These are phyloP conservation scores for Acromyrmex charruanus DNA, from an alignment of 1,140 invertebrate species.

Conservation along the genomic window DNA sequence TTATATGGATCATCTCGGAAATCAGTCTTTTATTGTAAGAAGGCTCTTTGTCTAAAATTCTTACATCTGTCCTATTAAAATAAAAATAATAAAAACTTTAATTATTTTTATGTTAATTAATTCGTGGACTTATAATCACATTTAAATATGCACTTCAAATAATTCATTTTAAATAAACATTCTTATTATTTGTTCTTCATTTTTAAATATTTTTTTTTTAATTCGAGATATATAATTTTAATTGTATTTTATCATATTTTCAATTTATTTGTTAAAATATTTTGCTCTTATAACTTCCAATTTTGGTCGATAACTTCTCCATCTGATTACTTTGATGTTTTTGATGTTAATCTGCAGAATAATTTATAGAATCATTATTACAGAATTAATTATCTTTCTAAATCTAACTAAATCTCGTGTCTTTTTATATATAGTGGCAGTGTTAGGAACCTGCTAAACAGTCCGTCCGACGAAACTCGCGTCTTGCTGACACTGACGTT, in stretches of 20 bases:
- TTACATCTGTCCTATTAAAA: too few relatives aligned
- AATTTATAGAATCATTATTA: not conserved
- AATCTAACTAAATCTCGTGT: not conserved
- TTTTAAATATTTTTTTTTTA: not conserved
- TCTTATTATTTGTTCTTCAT: not conserved
- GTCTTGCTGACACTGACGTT: slow-evolving; percentile 46
- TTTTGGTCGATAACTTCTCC: not conserved
- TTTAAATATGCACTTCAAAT: not conserved
- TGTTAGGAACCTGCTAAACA: slow-evolving; percentile 18
- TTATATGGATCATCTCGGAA: too few relatives aligned
- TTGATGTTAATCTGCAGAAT: not conserved
- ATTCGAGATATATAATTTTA: not conserved
- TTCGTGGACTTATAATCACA: not conserved
- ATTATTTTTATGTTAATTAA: not conserved
- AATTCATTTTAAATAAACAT: not conserved
- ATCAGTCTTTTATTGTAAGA: too few relatives aligned
- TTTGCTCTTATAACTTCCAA: not conserved
- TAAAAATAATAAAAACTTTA: not conserved
- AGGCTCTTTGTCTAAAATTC: too few relatives aligned
- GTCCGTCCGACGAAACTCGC: not conserved
- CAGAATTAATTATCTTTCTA: slow-evolving; percentile 6
- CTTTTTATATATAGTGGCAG: not conserved
- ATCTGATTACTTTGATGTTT: not conserved
- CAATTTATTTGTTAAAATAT: not conserved
- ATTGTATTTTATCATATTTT: not conserved